A percentile compares a stretch with the other conserved stretches of the same genome.
Evolutionary conservation across 1,140 invertebrate genomes (phyloP).

Genomic region (Drosophila rhopaloa): DNA sequence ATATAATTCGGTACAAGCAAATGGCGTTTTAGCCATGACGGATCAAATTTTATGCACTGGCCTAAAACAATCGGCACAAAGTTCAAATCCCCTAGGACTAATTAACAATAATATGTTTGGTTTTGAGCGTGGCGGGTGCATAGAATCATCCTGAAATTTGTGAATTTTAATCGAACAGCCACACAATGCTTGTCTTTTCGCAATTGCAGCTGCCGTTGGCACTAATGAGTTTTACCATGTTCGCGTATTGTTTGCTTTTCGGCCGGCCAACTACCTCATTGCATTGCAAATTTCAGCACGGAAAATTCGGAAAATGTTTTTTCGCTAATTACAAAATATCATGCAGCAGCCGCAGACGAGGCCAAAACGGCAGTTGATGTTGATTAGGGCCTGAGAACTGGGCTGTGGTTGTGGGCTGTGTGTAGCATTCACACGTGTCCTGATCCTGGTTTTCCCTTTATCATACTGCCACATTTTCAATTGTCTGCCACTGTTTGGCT

Average conservation of each 20-base stretch:
- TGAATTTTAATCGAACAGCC: conserved; percentile 12
- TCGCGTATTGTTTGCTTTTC: conserved; percentile 59
- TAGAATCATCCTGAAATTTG: conserved; percentile 7
- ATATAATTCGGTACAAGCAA: conserved; percentile 22
- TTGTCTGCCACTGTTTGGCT: conserved; percentile 24
- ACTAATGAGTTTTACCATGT: conserved; percentile 80
- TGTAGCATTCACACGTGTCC: conserved; percentile 1
- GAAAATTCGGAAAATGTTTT: conserved; percentile 55
- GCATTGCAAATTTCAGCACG: conserved; percentile 39
- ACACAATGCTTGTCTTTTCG: conserved; percentile 22
- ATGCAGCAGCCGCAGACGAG: conserved; percentile 26
- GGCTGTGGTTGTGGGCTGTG: conserved; percentile 3
- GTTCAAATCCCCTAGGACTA: conserved; percentile 24
- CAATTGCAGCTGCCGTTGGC: conserved; percentile 49
- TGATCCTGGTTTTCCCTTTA: too few relatives aligned
- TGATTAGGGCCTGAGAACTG: conserved; percentile 52
- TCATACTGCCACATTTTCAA: conserved; percentile 11
- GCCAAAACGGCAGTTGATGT: conserved; percentile 61
- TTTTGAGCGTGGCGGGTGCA: conserved; percentile 3
- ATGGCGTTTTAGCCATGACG: conserved; percentile 9
- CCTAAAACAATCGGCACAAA: conserved; percentile 10
- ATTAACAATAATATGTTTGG: conserved; percentile 61
- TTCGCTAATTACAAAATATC: conserved; percentile 74
- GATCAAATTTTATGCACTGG: conserved; percentile 27
- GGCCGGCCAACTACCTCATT: conserved; percentile 11